Conservation (phyloP, 92 coral and sea anemone species). For the Zoanthus sociatus region DNA sequence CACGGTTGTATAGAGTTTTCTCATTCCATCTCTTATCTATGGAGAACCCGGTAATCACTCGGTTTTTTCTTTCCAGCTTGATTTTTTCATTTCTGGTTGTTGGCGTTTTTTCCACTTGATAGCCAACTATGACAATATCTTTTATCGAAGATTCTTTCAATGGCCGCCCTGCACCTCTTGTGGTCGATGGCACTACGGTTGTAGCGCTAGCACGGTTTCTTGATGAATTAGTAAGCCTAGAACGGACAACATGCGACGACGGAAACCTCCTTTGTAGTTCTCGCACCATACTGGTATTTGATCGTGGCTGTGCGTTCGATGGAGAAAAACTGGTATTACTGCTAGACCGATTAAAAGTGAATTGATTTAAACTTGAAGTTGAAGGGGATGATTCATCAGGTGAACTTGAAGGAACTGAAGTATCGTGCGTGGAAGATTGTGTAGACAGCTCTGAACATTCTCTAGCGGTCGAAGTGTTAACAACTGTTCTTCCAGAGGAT, state of each 20-base stretch:
- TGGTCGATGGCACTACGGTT: constrained; percentile 1
- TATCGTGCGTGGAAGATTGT: constrained; percentile 21
- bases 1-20: constrained; percentile 42
- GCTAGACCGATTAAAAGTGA: neutral
- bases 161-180: constrained; percentile 36
- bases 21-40: constrained; percentile 51
- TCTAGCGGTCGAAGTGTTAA: constrained; percentile 27
- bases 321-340: too few relatives aligned
- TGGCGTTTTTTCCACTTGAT: constrained; percentile 57
- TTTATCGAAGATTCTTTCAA: constrained; percentile 11
- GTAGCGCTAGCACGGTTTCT: neutral
- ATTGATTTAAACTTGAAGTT: constrained; percentile 20
- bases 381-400: constrained; percentile 14
- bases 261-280: constrained; percentile 7
- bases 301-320: too few relatives aligned
- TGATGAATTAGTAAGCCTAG: constrained; percentile 3
- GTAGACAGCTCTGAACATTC: constrained; percentile 27
- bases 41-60: constrained; percentile 60
- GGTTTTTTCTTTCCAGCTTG: constrained; percentile 45
- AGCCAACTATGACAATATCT: constrained; percentile 61
- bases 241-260: neutral
- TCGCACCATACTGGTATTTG: neutral
- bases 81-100: constrained; percentile 45
- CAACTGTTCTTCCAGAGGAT: constrained; percentile 28
- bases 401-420: constrained; percentile 18